A percentile compares a stretch with the other conserved stretches of the same genome.
phyloP scores from a whole-genome alignment of 2,113 vertebrate species.

The Proterorhinus semilunaris region DNA sequence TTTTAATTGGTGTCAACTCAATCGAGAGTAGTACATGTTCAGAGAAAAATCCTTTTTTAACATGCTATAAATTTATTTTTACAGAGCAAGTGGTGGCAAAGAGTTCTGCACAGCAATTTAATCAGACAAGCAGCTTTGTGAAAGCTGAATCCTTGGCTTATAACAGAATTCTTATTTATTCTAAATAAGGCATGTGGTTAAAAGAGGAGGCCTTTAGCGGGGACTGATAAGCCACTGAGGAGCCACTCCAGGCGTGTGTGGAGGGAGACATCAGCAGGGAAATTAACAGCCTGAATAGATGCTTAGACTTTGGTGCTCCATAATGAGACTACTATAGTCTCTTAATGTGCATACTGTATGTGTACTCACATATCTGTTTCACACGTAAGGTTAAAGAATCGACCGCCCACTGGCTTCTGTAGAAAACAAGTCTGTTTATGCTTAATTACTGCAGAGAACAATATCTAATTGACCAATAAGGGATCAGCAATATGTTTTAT shows the following conservation, averaged over 20 bases:
- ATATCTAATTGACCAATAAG: neutral
- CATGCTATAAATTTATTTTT: conserved; percentile 55
- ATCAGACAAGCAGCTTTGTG: conserved; percentile 50
- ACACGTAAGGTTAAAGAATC: conserved; percentile 25
- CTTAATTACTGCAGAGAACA: neutral
- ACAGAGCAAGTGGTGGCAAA: conserved; percentile 22
- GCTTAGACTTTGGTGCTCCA: conserved; percentile 47
- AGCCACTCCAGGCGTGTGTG: conserved; percentile 41
- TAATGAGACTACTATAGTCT: conserved; percentile 53
- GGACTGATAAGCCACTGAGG: conserved; percentile 56
- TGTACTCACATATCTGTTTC: conserved; percentile 38
- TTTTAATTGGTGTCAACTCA: conserved; percentile 71
- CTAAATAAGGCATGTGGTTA: conserved; percentile 58
- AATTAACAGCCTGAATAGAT: conserved; percentile 63
- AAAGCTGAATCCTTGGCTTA: conserved; percentile 43
- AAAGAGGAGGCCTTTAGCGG: conserved; percentile 58
- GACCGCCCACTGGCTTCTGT: conserved; percentile 17
- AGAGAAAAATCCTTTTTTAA: conserved; percentile 11
- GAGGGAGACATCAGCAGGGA: conserved; percentile 55
- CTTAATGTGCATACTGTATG: conserved; percentile 15
- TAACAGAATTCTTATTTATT: conserved; percentile 53
- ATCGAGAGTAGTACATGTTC: conserved; percentile 26
- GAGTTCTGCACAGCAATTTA: conserved; percentile 40
- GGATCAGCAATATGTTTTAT: too few species aligned
- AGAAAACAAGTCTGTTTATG: neutral